Base-by-base conservation (phyloP, 2,888 invertebrate species). In the Drosophila hawaiiensis region DNA sequence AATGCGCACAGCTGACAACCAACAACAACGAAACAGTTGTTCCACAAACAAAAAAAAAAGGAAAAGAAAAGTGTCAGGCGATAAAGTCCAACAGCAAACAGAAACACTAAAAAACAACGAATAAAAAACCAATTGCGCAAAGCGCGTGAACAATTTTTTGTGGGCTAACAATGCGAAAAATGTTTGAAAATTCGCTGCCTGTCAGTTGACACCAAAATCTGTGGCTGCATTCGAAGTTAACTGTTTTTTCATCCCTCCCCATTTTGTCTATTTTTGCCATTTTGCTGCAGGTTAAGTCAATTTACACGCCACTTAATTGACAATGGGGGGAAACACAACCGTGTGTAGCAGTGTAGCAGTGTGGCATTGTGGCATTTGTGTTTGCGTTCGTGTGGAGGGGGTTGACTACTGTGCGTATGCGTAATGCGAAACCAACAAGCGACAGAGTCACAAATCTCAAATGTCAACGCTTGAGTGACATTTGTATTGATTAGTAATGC, bases 401-500 rank as follows among this genome's bases (percentile, higher is more conserved):
- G 28, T 19, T 25, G 55, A 76, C 89, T 85, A 85, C 87, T 73
- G 78, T 90, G 89, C 87, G 87, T 87, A 87, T 90, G 90, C 75
- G 90, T 90, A 87, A 87, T 80, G 68, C 65, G 76, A 89, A 66
- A 71, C 66, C 47, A 47, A 72, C 64, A 71, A 49, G 49, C 54
- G 55, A 63, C 49, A 72, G 67, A 70, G 78, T 80, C 88, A 88
- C 85, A 88, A 88, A 88, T 88, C 85, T 88, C 82, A 83, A 88
- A 88, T 86, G 85, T 88, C 85, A 82, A 61, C 82, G 74, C 74
- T 74, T 80, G 88, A 86, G 75, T 85, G 85, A 83, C 85, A 86
- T 86, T 86, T 83, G 88, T 86, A 86, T 86, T 86, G 88, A 86
- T 86, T 86, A 86, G 85, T 88, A 83, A 88, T 80, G 78, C 83